Conservation (phyloP, 1,140 invertebrate species). For the Ips nitidus region DNA sequence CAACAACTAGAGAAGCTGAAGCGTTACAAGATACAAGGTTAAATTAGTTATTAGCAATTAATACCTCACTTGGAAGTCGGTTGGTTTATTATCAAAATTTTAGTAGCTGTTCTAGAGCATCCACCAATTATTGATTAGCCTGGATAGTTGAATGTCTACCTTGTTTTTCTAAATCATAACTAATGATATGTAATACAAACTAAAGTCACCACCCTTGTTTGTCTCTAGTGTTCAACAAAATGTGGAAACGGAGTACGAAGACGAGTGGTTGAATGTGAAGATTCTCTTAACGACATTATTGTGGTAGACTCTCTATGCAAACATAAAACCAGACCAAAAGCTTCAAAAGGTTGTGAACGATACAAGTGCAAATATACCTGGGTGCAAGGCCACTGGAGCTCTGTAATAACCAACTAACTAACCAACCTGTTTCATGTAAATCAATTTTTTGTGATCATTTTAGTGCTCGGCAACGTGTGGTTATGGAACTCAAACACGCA, state of each 20-base stretch:
- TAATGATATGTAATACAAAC: no score
- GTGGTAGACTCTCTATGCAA: slow-evolving; percentile 49
- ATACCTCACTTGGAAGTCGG: no score
- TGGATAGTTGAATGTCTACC: no score
- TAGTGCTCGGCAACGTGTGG: slow-evolving; percentile 77
- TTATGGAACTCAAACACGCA: slow-evolving; percentile 63
- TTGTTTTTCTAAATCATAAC: no score
- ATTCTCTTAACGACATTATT: slow-evolving; percentile 47
- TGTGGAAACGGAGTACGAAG: slow-evolving; percentile 66
- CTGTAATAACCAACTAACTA: slow-evolving; percentile 34
- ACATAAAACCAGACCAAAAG: slow-evolving; percentile 54
- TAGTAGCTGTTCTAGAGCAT: no score
- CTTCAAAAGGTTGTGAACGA: slow-evolving; percentile 55
- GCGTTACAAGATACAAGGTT: no score
- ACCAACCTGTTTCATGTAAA: background rate
- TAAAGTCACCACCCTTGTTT: background rate
- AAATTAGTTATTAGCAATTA: no score
- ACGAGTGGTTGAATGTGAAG: slow-evolving; percentile 61
- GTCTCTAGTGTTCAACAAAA: slow-evolving; percentile 61
- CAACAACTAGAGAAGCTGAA: no score
- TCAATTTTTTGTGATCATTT: slow-evolving; percentile 10
- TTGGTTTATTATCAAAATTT: no score
- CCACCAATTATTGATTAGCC: no score
- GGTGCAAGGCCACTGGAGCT: slow-evolving; percentile 62
- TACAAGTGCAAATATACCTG: slow-evolving; percentile 60